These are phyloP conservation scores for Capitella teleta DNA, from an alignment of 1,140 invertebrate species.

Conservation along the genomic window DNA sequence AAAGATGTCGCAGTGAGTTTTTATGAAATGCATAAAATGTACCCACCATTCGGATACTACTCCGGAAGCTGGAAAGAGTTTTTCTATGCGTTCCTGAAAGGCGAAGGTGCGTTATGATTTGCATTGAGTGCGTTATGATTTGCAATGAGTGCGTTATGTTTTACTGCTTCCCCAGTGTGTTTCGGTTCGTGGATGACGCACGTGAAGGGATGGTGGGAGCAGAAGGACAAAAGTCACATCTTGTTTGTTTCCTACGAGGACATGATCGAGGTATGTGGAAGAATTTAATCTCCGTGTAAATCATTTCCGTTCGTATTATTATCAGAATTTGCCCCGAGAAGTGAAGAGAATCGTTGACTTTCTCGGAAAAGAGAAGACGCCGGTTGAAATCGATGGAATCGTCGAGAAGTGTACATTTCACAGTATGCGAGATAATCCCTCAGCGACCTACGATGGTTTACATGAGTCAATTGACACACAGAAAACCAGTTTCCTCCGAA, in stretches of 20 bases:
- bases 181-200: neutral
- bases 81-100: neutral
- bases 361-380: neutral
- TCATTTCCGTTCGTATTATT: neutral
- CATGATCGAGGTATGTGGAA: neutral
- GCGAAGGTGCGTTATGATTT: neutral
- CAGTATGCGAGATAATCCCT: neutral
- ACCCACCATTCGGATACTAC: neutral
- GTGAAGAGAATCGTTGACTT: neutral
- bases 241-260: neutral
- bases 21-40: neutral
- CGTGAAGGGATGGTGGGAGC: neutral
- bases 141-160: too few relatives aligned
- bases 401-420: neutral
- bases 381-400: neutral
- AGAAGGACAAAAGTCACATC: neutral
- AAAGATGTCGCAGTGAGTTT: neutral
- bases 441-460: neutral
- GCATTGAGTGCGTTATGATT: too few relatives aligned
- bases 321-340: neutral
- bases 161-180: neutral
- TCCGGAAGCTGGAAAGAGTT: neutral
- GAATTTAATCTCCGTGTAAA: too few relatives aligned
- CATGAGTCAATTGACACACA: neutral
- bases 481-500: neutral